Percentiles rank a stretch among this genome's conserved stretches.
Evolutionary conservation across 2,888 invertebrate species (phyloP).

Genomic region (Drosophila quasianomalipes): DNA sequence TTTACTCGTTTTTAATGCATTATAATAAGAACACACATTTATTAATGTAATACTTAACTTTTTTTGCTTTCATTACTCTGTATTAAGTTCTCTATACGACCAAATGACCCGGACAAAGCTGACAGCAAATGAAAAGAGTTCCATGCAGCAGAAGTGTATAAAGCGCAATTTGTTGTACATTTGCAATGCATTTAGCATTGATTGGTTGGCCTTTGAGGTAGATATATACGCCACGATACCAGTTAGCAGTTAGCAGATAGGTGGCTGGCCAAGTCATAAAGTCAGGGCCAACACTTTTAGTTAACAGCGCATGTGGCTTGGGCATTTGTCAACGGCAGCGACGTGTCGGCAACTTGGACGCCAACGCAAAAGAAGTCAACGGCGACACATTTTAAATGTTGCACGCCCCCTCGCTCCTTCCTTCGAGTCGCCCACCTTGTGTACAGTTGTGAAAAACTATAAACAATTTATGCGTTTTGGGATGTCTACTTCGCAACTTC

Average conservation of each 20-base stretch:
- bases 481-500: slow-evolving; percentile 55
- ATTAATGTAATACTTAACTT: too few species aligned
- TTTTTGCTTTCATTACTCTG: not conserved
- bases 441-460: slow-evolving; percentile 55
- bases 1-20: too few species aligned
- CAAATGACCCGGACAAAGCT: not conserved
- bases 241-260: slow-evolving; percentile 37
- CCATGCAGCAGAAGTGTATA: slow-evolving; percentile 14
- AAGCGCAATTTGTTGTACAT: slow-evolving; percentile 45
- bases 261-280: slow-evolving; percentile 47
- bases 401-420: slow-evolving; percentile 4
- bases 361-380: slow-evolving; percentile 62
- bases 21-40: too few species aligned
- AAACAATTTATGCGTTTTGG: slow-evolving; percentile 78
- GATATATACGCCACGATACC: slow-evolving; percentile 41
- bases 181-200: slow-evolving; percentile 59
- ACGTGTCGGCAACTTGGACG: slow-evolving; percentile 76
- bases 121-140: not conserved
- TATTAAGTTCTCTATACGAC: too few species aligned
- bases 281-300: slow-evolving; percentile 67
- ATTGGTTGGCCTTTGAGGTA: slow-evolving; percentile 63
- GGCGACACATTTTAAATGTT: slow-evolving; percentile 55
- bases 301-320: slow-evolving; percentile 75
- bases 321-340: slow-evolving; percentile 76
- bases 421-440: slow-evolving; percentile 44